Percentiles rank a stretch among this genome's conserved stretches.
phyloP scores from a whole-genome alignment of 1,140 invertebrate species.

The Argopecten irradians region DNA sequence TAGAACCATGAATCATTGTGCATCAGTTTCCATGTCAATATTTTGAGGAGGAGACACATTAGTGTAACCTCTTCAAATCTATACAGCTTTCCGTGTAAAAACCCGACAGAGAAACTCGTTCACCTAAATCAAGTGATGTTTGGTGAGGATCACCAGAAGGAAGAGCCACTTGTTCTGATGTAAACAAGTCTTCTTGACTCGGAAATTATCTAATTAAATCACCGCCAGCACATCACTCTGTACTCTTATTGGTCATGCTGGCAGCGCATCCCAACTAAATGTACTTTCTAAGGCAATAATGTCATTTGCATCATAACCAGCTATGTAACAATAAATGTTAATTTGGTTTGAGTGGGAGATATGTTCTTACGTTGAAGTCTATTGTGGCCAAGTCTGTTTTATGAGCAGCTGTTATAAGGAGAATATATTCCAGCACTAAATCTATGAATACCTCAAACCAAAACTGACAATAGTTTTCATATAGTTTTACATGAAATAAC shows the following conservation, averaged over 20 bases:
- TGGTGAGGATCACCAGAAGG: neutral
- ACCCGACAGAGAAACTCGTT: neutral
- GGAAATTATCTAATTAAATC: neutral
- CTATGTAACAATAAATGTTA: neutral
- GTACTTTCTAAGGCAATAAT: neutral
- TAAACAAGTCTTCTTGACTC: conserved; percentile 1
- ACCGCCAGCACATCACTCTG: neutral
- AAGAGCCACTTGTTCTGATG: neutral
- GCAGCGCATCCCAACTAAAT: neutral
- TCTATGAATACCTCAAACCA: too few relatives aligned
- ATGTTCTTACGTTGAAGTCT: neutral
- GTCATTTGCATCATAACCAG: neutral
- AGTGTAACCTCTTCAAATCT: neutral
- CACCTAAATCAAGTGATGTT: neutral
- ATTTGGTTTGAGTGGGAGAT: neutral
- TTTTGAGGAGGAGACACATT: neutral
- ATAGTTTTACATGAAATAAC: neutral
- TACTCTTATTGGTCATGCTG: neutral
- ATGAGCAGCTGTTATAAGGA: too few relatives aligned
- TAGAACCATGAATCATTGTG: neutral
- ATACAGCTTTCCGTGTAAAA: neutral
- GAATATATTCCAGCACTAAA: too few relatives aligned
- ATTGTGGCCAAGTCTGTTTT: neutral
- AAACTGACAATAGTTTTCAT: too few relatives aligned
- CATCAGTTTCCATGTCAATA: neutral